Percentiles rank a stretch among this genome's conserved stretches.
Conservation (phyloP, 2,888 invertebrate species). For the Eupeodes luniger region DNA sequence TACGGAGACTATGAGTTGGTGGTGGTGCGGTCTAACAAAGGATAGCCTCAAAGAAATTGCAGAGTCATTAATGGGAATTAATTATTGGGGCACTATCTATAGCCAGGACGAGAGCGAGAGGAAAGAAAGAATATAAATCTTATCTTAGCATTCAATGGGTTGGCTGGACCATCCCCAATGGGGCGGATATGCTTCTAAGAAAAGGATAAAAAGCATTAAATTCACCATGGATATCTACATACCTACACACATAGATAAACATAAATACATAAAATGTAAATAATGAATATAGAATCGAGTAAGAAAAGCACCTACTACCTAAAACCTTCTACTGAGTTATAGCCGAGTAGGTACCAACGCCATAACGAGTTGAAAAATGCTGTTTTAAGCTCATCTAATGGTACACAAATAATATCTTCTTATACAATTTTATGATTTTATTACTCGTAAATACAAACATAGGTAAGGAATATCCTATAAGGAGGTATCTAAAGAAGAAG, state of each 20-base stretch:
- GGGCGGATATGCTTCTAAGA: conserved; percentile 24
- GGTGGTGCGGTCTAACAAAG: conserved; percentile 21
- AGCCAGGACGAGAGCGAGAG: not conserved
- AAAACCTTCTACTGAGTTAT: not conserved
- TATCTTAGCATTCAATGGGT: not conserved
- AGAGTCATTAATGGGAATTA: conserved; percentile 60
- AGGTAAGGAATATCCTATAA: not conserved
- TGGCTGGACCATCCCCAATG: not conserved
- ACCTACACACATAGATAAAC: no score
- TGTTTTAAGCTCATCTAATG: conserved; percentile 20
- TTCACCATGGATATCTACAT: not conserved
- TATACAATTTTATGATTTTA: conserved; percentile 8
- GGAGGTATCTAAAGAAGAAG: not conserved
- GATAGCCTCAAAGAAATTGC: conserved; percentile 28
- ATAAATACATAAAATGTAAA: conserved; percentile 9
- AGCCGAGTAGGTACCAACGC: not conserved
- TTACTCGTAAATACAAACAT: not conserved
- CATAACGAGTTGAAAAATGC: conserved; percentile 39
- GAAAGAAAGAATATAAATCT: conserved; percentile 37
- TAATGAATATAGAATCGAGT: conserved; percentile 12
- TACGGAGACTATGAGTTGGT: not conserved
- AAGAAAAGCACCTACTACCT: no score
- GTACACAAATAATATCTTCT: not conserved
- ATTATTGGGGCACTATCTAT: conserved; percentile 14
- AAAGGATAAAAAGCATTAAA: conserved; percentile 31